These are phyloP conservation scores for Apis cerana DNA, from an alignment of 1,140 invertebrate genomes.

Conservation along the genomic window DNA sequence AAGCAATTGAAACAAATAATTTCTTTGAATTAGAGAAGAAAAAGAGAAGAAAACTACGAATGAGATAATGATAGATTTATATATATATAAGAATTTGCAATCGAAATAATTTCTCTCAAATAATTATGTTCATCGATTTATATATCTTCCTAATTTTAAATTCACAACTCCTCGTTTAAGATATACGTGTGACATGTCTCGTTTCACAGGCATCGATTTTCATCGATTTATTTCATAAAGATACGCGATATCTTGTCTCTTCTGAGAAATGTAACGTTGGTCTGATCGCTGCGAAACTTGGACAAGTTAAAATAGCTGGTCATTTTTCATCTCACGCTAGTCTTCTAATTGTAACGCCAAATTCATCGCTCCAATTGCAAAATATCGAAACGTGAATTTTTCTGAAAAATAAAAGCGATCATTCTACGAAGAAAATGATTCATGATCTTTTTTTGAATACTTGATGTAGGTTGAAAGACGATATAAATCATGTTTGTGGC, in stretches of 20 bases:
- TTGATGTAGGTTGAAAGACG: neutral
- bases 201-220: neutral
- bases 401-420: neutral
- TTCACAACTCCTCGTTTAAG: neutral
- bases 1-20: too few species aligned
- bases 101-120: neutral
- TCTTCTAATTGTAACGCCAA: too few species aligned
- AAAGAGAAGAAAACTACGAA: too few species aligned
- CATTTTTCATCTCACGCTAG: neutral
- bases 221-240: neutral
- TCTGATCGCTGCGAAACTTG: neutral
- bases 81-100: too few species aligned
- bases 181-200: neutral
- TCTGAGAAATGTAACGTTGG: neutral
- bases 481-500: conserved; percentile 40
- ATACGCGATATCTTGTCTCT: neutral
- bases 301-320: neutral
- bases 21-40: too few species aligned
- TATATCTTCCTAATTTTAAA: too few species aligned
- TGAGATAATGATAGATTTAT: too few species aligned
- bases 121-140: too few species aligned
- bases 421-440: neutral
- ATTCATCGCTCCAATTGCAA: neutral
- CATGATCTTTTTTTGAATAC: neutral
- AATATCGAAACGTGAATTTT: neutral